Percentiles rank a stretch among this genome's conserved stretches.
Conservation (phyloP, 2,888 invertebrate species). For the Clusia tigrina region DNA sequence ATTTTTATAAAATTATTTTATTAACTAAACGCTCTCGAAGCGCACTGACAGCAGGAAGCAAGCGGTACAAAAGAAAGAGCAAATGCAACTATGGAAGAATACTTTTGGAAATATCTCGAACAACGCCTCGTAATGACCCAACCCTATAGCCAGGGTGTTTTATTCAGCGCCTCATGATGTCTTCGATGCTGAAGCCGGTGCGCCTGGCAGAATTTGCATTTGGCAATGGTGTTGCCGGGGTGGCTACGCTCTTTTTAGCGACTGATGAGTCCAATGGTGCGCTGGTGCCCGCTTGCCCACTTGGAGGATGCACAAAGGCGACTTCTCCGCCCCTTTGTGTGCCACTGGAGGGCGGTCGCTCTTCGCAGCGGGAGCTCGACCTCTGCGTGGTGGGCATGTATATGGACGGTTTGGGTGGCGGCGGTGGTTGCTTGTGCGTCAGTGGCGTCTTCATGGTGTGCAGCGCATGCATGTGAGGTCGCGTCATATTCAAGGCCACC, state of each 20-base stretch:
- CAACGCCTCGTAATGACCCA: not conserved
- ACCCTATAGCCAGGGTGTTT: not conserved
- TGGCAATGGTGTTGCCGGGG: constrained; percentile 19
- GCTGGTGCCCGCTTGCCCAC: not conserved
- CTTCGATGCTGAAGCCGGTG: constrained; percentile 89
- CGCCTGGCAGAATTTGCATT: constrained; percentile 67
- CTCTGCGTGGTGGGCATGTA: constrained; percentile 30
- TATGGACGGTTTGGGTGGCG: constrained; percentile 33
- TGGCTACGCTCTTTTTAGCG: constrained; percentile 15
- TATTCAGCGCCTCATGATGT: constrained; percentile 84
- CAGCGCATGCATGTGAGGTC: constrained; percentile 48
- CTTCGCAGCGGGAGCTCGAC: not conserved
- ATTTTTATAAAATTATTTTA: too few relatives aligned
- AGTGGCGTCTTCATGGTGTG: constrained; percentile 21
- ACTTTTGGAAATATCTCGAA: not conserved
- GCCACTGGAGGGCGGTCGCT: not conserved
- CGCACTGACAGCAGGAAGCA: too few relatives aligned
- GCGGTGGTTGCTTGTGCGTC: constrained; percentile 30
- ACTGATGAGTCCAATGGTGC: not conserved
- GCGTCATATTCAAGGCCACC: constrained; percentile 59
- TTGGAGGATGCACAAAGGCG: not conserved
- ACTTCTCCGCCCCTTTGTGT: not conserved
- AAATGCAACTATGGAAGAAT: not conserved
- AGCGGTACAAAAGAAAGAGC: too few relatives aligned
- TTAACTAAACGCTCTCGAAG: too few relatives aligned